These are phyloP conservation scores for Cylloceria caligata DNA, from an alignment of 2,888 invertebrate genomes.

Conservation along the genomic window DNA sequence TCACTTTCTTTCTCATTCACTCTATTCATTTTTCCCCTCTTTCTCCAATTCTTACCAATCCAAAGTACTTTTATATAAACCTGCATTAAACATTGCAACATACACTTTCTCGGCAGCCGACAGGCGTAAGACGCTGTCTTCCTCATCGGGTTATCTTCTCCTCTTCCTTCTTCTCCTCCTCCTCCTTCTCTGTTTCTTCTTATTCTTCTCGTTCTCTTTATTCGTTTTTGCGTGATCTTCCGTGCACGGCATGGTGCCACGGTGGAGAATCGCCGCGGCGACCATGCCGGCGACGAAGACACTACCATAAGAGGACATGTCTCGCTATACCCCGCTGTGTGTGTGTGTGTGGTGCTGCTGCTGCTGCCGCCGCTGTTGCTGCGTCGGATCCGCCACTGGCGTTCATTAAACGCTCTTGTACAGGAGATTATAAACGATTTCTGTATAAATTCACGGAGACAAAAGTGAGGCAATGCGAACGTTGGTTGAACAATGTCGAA, in stretches of 20 bases:
- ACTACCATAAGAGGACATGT: conserved; percentile 83
- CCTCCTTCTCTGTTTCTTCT: conserved; percentile 37
- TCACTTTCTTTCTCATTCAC: conserved; percentile 15
- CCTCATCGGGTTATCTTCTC: conserved; percentile 30
- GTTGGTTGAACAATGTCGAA: not conserved
- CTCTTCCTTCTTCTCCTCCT: conserved; percentile 6
- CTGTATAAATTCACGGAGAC: conserved; percentile 10
- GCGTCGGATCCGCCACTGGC: conserved; percentile 62
- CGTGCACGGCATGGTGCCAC: conserved; percentile 40
- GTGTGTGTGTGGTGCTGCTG: conserved; percentile 42
- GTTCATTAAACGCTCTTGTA: conserved; percentile 58
- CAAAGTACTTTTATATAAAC: conserved; percentile 52
- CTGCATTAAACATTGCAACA: conserved; percentile 51
- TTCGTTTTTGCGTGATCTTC: conserved; percentile 56
- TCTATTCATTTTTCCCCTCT: conserved; percentile 23
- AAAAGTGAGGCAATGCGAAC: conserved; percentile 43
- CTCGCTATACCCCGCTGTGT: conserved; percentile 72
- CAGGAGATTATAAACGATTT: conserved; percentile 54
- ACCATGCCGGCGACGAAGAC: conserved; percentile 73
- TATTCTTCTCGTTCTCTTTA: conserved; percentile 42
- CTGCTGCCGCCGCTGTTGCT: conserved; percentile 50
- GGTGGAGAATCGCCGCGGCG: conserved; percentile 54
- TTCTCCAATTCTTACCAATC: conserved; percentile 48
- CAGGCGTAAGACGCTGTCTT: conserved; percentile 47
- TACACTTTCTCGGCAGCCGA: conserved; percentile 34